Conservation (phyloP, 2,113 vertebrate genomes). For the Limnothrissa miodon region DNA sequence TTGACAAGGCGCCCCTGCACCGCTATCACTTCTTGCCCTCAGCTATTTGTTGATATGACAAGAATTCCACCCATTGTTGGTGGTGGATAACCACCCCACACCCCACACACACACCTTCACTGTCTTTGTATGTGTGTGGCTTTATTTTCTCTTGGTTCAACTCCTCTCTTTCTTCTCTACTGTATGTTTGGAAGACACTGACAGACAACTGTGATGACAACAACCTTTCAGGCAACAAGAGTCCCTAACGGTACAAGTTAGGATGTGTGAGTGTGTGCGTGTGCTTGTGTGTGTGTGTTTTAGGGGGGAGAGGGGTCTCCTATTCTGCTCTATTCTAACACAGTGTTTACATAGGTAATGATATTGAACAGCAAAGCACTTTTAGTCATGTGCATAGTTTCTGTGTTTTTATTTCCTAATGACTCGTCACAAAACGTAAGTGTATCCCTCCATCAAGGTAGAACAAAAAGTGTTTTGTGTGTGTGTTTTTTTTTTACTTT, state of each 20-base stretch:
- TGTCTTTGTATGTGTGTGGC: neutral
- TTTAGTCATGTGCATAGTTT: constrained; percentile 3
- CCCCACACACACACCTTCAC: neutral
- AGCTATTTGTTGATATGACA: constrained; percentile 44
- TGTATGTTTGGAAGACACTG: constrained; percentile 25
- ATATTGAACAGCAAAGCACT: constrained; percentile 23
- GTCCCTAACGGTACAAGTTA: neutral
- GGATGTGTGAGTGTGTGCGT: neutral
- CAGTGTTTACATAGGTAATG: constrained; percentile 41
- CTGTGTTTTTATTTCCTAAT: neutral
- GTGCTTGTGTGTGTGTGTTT: too few species aligned
- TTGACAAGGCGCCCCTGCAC: constrained; percentile 40
- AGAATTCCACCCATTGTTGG: constrained; percentile 34
- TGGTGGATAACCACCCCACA: neutral
- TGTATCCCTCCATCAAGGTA: neutral
- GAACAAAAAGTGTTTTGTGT: neutral
- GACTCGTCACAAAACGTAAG: neutral
- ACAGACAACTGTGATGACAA: constrained; percentile 42
- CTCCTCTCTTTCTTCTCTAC: constrained; percentile 6
- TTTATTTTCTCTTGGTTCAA: neutral
- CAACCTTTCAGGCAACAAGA: constrained; percentile 30
- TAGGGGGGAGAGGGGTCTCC: neutral
- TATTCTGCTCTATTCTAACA: neutral
- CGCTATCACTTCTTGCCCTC: constrained; percentile 39
- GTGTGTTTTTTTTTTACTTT: neutral